These are phyloP conservation scores for Bombyx huttoni DNA, from an alignment of 2,888 invertebrate species.

Conservation along the genomic window DNA sequence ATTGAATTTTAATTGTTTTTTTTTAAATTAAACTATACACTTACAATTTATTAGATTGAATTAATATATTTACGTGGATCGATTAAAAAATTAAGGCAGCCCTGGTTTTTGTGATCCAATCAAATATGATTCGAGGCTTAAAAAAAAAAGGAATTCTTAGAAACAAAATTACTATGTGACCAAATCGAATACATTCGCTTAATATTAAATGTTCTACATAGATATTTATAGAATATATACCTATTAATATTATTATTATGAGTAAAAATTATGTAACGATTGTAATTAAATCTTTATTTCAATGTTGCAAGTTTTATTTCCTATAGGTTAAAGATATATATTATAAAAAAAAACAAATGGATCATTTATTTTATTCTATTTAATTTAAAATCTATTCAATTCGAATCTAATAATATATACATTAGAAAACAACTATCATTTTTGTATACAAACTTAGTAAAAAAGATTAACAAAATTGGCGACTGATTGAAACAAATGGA, in stretches of 20 bases:
- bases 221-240: conserved; percentile 70
- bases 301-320: conserved; percentile 42
- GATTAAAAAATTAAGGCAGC: neutral
- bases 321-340: neutral
- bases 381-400: too few relatives aligned
- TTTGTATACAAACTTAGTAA: too few relatives aligned
- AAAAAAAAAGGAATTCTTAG: conserved; percentile 6
- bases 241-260: conserved; percentile 65
- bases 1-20: neutral
- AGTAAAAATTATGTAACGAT: conserved; percentile 68
- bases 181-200: conserved; percentile 71
- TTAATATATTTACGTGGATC: too few relatives aligned
- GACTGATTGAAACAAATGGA: too few relatives aligned
- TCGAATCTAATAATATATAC: too few relatives aligned
- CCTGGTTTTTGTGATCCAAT: neutral
- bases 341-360: neutral
- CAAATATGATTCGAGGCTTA: conserved; percentile 19
- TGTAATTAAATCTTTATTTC: conserved; percentile 73
- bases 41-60: neutral
- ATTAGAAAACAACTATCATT: too few relatives aligned
- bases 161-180: conserved; percentile 41
- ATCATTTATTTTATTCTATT: too few relatives aligned
- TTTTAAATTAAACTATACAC: neutral
- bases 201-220: conserved; percentile 70
- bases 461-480: too few relatives aligned